Evolutionary conservation across 2,888 invertebrate genomes (phyloP).

Genomic region (Papilio elwesi): DNA sequence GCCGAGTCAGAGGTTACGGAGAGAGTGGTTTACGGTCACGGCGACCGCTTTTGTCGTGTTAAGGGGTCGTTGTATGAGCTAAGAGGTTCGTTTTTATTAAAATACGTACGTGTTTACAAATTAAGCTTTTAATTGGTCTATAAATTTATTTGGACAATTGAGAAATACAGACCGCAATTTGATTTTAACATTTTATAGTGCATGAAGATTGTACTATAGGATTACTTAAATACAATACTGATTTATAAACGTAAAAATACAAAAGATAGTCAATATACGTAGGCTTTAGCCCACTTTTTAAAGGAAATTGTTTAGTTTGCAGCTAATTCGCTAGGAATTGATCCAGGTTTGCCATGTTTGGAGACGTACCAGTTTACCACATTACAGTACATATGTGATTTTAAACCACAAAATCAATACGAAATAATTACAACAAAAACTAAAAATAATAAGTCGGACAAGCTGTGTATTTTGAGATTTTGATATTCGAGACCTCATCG

Average conservation of each 20-base stretch:
- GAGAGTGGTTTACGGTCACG: conserved; percentile 58
- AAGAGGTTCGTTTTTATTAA: conserved; percentile 17
- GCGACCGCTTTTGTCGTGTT: conserved; percentile 40
- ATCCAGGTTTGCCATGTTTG: background rate
- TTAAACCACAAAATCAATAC: conserved; percentile 25
- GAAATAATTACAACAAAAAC: conserved; percentile 30
- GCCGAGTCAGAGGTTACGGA: conserved; percentile 63
- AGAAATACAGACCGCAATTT: background rate
- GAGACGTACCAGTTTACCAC: background rate
- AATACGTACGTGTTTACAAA: background rate
- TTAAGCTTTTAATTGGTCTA: background rate
- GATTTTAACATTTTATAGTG: background rate
- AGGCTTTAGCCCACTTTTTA: background rate
- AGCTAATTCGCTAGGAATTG: background rate
- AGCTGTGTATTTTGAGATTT: conserved; percentile 52
- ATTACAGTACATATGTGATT: background rate
- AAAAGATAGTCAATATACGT: too few relatives aligned
- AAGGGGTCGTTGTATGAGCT: conserved; percentile 27
- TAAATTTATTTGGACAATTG: background rate
- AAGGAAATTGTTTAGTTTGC: background rate
- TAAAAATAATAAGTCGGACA: conserved; percentile 40
- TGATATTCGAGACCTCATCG: conserved; percentile 57
- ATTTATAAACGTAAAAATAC: too few relatives aligned
- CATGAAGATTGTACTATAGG: background rate
- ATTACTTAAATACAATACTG: too few relatives aligned